A percentile compares a stretch with the other conserved stretches of the same genome.
Conservation (phyloP, 2,888 invertebrate genomes). For the Leptinotarsa haldemani region DNA sequence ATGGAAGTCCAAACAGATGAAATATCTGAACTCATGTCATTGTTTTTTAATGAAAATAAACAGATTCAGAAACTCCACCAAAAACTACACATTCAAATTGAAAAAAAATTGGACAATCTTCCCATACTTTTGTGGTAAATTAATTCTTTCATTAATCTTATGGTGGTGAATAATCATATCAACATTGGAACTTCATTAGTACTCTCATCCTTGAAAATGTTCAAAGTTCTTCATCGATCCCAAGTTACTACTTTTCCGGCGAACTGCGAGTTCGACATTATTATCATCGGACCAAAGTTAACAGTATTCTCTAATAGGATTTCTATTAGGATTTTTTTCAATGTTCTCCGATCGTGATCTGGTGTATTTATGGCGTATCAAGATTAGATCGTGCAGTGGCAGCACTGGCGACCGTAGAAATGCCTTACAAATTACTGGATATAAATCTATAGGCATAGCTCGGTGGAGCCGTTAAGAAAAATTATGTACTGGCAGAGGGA, state of each 20-base stretch:
- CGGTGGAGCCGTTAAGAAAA: constrained; percentile 13
- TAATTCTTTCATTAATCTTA: too few species aligned
- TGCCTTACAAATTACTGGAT: constrained; percentile 26
- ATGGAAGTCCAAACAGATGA: too few species aligned
- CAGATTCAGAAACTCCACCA: too few species aligned
- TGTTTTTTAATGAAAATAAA: too few species aligned
- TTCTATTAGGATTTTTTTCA: constrained; percentile 20
- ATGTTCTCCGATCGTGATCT: constrained; percentile 10
- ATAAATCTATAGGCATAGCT: constrained; percentile 13
- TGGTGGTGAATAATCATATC: too few species aligned
- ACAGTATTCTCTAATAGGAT: constrained; percentile 23
- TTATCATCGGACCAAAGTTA: constrained; percentile 18
- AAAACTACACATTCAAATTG: too few species aligned
- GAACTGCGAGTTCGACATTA: neutral
- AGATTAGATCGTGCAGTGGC: constrained; percentile 23
- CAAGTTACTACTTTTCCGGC: neutral
- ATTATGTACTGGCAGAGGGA: constrained; percentile 9
- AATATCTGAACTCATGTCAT: too few species aligned
- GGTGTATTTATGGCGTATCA: constrained; percentile 20
- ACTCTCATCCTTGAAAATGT: too few species aligned
- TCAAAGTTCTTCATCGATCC: neutral
- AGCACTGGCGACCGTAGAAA: constrained; percentile 13
- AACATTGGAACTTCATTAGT: too few species aligned
- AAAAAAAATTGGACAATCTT: too few species aligned
- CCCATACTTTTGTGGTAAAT: too few species aligned